Percentiles rank a stretch among this genome's conserved stretches.
Evolutionary conservation across 2,113 vertebrate genomes (phyloP).

Genomic region (Loxodonta africana): DNA sequence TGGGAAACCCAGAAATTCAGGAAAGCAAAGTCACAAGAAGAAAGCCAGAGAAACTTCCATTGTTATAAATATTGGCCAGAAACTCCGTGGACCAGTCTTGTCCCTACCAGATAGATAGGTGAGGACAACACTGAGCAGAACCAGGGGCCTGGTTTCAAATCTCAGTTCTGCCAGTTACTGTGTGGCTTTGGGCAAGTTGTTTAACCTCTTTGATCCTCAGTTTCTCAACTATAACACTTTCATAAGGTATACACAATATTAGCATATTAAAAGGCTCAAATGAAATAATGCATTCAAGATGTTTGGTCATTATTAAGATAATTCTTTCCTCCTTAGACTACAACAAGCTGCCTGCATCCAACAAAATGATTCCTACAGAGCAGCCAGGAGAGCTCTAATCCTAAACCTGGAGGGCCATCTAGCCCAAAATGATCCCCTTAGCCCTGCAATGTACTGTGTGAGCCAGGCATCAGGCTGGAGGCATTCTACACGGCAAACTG

Average conservation of each 20-base stretch:
- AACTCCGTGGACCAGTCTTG: not conserved
- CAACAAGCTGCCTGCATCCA: not conserved
- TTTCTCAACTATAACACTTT: constrained; percentile 15
- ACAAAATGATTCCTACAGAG: not conserved
- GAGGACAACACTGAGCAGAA: not conserved
- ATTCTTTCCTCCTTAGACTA: not conserved
- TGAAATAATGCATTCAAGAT: not conserved
- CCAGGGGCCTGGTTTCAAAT: not conserved
- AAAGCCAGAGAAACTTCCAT: not conserved
- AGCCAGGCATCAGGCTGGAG: not conserved
- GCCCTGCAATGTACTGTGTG: not conserved
- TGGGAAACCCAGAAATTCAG: not conserved
- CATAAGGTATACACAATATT: not conserved
- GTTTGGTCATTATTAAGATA: constrained; percentile 9
- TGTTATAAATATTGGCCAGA: not conserved
- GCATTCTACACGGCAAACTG: accelerated
- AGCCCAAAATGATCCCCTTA: not conserved
- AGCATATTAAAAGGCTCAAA: not conserved
- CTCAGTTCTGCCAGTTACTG: not conserved
- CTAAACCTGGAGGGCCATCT: not conserved
- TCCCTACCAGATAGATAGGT: not conserved
- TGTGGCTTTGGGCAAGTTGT: not conserved
- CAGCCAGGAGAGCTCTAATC: not conserved
- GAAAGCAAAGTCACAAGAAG: not conserved
- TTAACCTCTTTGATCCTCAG: not conserved